Base-by-base conservation (phyloP, 2,113 vertebrate genomes). In the Heterotilapia buettikoferi region DNA sequence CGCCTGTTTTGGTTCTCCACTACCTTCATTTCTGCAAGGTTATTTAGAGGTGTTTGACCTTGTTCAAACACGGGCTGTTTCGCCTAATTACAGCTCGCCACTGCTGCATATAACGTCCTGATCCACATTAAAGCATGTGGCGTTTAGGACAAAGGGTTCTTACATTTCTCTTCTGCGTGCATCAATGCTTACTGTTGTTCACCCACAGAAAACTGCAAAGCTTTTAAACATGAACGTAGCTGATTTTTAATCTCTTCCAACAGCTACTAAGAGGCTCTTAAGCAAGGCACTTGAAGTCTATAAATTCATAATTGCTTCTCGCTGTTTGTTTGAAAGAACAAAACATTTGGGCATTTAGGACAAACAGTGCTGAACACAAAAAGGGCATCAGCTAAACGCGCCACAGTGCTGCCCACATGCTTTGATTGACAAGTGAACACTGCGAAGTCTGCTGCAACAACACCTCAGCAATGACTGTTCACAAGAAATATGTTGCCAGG, bases 351-450 rank as follows among this genome's bases (percentile, higher is more conserved):
- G 71, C 19, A 16, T 83, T 88, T 68, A 47, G 19, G 24, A 82
- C 47, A 66, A 86, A 82, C 50, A 21, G 52, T 76, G 40, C 36
- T 8, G 52, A 82, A 53, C 73, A 80, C 12, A 33, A 57, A 83
- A 84, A 89, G 57, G 54, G 84, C 83, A 87, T 61, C 16, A 61
- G 87, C 59, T 45, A 61, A 59, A 57, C 45, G 52, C 40, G 47
- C 84, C 84, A 31, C 73, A 85, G 56, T 7, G 6, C 86, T 57
- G 80, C 94, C 94, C 87, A 95, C 93, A 29, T 53, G 40, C 90
- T 89, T 54, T 95, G 93, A 95, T 88, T 93, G 94, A 94, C 92
- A 94, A 50, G 83, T 1, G 88, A 87, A 86, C 52, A 54, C 79
- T 82, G 84, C 61, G 29, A 80, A 84, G 84, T 78, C 66, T 79